Evolutionary conservation across 2,888 invertebrate genomes (phyloP).

Genomic region (Lepeophtheirus nordmannii): DNA sequence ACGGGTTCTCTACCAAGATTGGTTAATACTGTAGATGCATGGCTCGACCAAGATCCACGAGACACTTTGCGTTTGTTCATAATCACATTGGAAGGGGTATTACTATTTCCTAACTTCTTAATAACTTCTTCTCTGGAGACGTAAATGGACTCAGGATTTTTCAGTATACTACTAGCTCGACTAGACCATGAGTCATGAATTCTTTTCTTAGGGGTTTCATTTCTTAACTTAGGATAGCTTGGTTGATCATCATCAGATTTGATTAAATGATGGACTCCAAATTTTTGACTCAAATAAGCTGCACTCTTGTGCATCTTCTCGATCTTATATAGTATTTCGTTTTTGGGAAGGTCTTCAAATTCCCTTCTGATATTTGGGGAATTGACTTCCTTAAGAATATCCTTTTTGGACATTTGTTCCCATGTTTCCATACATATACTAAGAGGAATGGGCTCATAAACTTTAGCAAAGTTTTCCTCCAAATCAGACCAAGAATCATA

Average conservation of each 20-base stretch:
- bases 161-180: conserved; percentile 23
- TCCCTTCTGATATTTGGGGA: conserved; percentile 26
- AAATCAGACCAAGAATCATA: conserved; percentile 29
- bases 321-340: conserved; percentile 28
- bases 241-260: neutral
- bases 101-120: conserved; percentile 5
- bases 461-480: conserved; percentile 29
- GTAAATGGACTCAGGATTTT: conserved; percentile 20
- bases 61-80: neutral
- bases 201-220: neutral
- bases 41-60: conserved; percentile 20
- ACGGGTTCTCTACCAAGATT: conserved; percentile 18
- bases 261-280: conserved; percentile 16
- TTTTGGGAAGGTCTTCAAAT: conserved; percentile 26
- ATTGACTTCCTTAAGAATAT: conserved; percentile 27
- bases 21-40: conserved; percentile 4
- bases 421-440: conserved; percentile 27
- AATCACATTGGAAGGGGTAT: neutral
- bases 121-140: conserved; percentile 21
- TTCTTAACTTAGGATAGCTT: neutral
- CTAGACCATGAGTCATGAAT: conserved; percentile 25
- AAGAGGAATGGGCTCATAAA: conserved; percentile 30
- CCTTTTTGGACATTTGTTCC: conserved; percentile 27
- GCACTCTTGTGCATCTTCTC: conserved; percentile 25
- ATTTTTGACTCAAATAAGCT: conserved; percentile 19